Base-by-base conservation (phyloP, 2,113 vertebrate species). In the Bubalus kerabau region DNA sequence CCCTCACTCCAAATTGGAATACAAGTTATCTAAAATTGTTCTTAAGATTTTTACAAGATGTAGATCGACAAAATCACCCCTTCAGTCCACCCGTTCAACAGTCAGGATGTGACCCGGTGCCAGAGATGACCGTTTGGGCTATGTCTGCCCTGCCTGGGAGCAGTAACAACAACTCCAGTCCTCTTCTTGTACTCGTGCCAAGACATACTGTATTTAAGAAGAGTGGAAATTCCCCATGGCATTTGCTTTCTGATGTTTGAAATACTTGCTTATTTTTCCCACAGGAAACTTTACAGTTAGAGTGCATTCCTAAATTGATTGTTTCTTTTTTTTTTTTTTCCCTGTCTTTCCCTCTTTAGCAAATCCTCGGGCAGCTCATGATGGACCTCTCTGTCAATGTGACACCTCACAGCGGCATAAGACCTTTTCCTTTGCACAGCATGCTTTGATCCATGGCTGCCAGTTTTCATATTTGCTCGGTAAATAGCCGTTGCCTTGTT, bases 241-340 rank as follows among this genome's bases (percentile, higher is more conserved):
- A 43, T 94, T 96, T 90, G 93, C 92, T 87, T 96, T 88, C 95
- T 92, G 90, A 95, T 80, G 60, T 92, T 93, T 98, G 95, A 95
- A 91, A 98, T 93, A 97, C 95, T 97, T 98, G 82, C 96, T 96
- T 95, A 67, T 97, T 97, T 97, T 98, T 98, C 98, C 98, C 98
- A 98, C 97, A 98, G 97, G 98, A 98, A 97, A 97, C 95, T 96
- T 88, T 56, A 96, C 57, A 96, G 87, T 96, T 48, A 60, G 32
- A 81, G 30, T 78, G 46, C 95, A 64, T 89, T 93, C 83, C 95
- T 84, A 84, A 94, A 90, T 84, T 50, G 1, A 59, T 97, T 52
- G 78, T 52, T 81, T 9, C 7, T 76, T 24, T 76, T 23, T 46
- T 57, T 11, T 62, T 40, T 54, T 8, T 28, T 21, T 36, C 36